Base-by-base conservation (phyloP, 2,113 vertebrate genomes). In the Percopsis transmontana region DNA sequence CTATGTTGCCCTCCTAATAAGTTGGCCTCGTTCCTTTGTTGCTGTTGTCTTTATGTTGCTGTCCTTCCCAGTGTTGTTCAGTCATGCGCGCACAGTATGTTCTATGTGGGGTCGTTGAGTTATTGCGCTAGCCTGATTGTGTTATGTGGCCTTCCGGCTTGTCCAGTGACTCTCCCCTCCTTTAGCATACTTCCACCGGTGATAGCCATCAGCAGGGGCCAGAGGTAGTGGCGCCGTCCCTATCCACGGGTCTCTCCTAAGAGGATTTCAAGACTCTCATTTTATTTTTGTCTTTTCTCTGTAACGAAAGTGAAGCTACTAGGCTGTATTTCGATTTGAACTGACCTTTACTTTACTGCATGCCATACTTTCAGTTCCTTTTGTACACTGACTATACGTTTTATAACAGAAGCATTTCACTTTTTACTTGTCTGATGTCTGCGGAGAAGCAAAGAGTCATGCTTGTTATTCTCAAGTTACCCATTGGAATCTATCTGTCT, bases 231-330 rank as follows among this genome's bases (percentile, higher is more conserved):
- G 66, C 71, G 70, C 65, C 67, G 66, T 61, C 67, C 67, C 80
- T 79, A 85, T 75, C 70, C 74, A 75, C 45, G 41, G 61, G 16
- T 70, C 76, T 82, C 53, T 56, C 27, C 56, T 85, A 85, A 89
- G 78, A 87, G 82, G 87, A 91, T 89, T 86, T 85, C 39, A 73
- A 71, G 65, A 71, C 27, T 74, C 63, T 54, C 56, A 60, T 39
- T 42, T 68, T n/a, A n/a, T n/a, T n/a, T n/a, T n/a, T n/a, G n/a
- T n/a, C n/a, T n/a, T 48, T 14, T n/a, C 7, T 48, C 45, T 48
- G 18, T n/a, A 83, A 82, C 59, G 60, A 63, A 65, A 58, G 44
- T 53, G 62, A 66, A 82, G 69, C 76, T 63, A 61, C 16, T 41
- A 61, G n/a, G n/a, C n/a, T n/a, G n/a, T n/a, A n/a, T n/a, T n/a